These are phyloP conservation scores for Oscheius sp. DNA, from an alignment of 2,888 invertebrate genomes.

Conservation along the genomic window DNA sequence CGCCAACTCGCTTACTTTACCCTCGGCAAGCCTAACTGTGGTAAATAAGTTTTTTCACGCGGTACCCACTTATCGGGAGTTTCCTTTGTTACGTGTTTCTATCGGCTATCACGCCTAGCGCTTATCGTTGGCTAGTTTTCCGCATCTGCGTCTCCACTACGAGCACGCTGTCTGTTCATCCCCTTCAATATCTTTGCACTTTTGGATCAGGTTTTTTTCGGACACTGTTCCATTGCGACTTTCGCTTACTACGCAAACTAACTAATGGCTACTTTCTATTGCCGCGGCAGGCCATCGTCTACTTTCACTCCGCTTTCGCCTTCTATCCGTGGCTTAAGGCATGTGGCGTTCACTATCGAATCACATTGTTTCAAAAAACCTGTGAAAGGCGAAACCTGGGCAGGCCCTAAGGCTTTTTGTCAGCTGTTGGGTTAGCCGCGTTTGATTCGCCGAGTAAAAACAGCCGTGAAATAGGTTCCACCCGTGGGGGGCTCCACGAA, in stretches of 20 bases:
- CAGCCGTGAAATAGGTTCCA: slow-evolving; percentile 28
- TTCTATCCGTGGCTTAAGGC: neutral
- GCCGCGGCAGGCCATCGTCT: slow-evolving; percentile 9
- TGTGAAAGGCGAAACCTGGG: slow-evolving; percentile 20
- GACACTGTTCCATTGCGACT: slow-evolving; percentile 31
- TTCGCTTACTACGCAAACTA: slow-evolving; percentile 26
- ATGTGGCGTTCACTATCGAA: neutral
- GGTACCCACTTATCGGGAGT: neutral
- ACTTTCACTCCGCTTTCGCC: slow-evolving; percentile 1
- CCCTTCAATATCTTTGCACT: slow-evolving; percentile 32
- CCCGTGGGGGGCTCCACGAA: slow-evolving; percentile 10
- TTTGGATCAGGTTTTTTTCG: slow-evolving; percentile 35
- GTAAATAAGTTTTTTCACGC: slow-evolving; percentile 20
- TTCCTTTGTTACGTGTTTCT: slow-evolving; percentile 37
- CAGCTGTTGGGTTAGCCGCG: slow-evolving; percentile 37
- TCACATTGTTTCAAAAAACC: slow-evolving; percentile 7
- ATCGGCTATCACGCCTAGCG: slow-evolving; percentile 34
- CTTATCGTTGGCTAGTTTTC: slow-evolving; percentile 36
- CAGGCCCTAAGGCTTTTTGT: slow-evolving; percentile 26
- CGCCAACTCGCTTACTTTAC: neutral
- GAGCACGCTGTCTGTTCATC: slow-evolving; percentile 14
- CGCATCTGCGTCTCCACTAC: slow-evolving; percentile 27
- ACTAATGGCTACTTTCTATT: slow-evolving; percentile 27
- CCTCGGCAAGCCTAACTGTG: neutral
- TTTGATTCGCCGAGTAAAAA: slow-evolving; percentile 32